Evolutionary conservation across 1,140 invertebrate species (phyloP).

Genomic region (Condylostylus longicornis): DNA sequence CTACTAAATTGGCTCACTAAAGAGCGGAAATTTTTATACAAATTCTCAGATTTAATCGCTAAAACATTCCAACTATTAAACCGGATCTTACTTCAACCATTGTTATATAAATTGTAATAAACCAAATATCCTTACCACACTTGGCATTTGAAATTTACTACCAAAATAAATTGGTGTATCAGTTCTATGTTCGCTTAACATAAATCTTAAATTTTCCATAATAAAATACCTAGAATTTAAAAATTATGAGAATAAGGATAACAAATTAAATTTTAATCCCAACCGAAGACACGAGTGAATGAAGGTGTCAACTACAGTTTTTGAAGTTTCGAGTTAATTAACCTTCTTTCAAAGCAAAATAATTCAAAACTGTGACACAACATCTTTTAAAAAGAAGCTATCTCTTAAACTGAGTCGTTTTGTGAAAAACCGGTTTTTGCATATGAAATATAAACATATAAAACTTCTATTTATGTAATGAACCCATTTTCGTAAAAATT

Average conservation of each 20-base stretch:
- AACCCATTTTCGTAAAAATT: too few relatives aligned
- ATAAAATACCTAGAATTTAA: constrained; percentile 43
- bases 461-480: too few relatives aligned
- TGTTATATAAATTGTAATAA: too few relatives aligned
- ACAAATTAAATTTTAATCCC: constrained; percentile 62
- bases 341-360: constrained; percentile 45
- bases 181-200: constrained; percentile 58
- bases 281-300: constrained; percentile 49
- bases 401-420: constrained; percentile 33
- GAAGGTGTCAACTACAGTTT: constrained; percentile 16
- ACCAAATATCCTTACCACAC: too few relatives aligned
- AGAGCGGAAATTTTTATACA: too few relatives aligned
- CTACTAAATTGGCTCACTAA: too few relatives aligned
- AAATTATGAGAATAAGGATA: constrained; percentile 24
- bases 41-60: too few relatives aligned
- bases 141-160: constrained; percentile 61
- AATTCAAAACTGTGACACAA: constrained; percentile 64
- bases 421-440: background rate
- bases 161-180: constrained; percentile 70
- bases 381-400: constrained; percentile 77
- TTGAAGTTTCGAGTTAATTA: too few relatives aligned
- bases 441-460: too few relatives aligned
- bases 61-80: too few relatives aligned
- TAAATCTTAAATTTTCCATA: constrained; percentile 77
- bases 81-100: too few relatives aligned